phyloP scores from a whole-genome alignment of 2,888 invertebrate genomes.

The Drosophila mercatorum region DNA sequence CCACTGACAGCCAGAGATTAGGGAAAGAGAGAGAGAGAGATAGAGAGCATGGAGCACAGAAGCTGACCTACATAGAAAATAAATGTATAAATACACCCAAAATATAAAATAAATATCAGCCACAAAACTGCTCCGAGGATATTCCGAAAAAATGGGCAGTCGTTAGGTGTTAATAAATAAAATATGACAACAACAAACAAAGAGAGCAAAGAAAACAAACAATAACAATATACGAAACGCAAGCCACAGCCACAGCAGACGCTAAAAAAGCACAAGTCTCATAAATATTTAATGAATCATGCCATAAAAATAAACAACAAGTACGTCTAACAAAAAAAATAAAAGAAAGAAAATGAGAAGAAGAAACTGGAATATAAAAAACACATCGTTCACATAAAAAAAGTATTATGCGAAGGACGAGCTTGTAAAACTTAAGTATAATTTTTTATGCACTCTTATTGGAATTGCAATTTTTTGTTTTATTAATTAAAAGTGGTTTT shows the following conservation, averaged over 20 bases:
- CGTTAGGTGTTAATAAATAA: slow-evolving; percentile 48
- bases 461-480: not conserved
- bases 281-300: slow-evolving; percentile 51
- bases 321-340: slow-evolving; percentile 4
- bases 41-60: not conserved
- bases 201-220: slow-evolving; percentile 1
- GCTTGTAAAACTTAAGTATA: slow-evolving; percentile 7
- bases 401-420: slow-evolving; percentile 8
- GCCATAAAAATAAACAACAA: slow-evolving; percentile 44
- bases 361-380: not conserved
- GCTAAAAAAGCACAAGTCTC: slow-evolving; percentile 23
- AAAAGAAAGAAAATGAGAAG: not conserved
- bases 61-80: slow-evolving; percentile 13
- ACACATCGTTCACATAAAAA: not conserved
- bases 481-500: not conserved
- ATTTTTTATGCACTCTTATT: not conserved
- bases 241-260: slow-evolving; percentile 26
- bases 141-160: slow-evolving; percentile 1
- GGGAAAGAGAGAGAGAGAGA: not conserved
- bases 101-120: slow-evolving; percentile 9
- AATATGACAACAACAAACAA: slow-evolving; percentile 4
- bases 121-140: not conserved
- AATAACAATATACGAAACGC: slow-evolving; percentile 27
- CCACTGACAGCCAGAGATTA: slow-evolving; percentile 53
- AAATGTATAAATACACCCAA: slow-evolving; percentile 6